Evolutionary conservation across 2,797 vertebrate genomes (phyloP).

Genomic region (Phalanger gymnotis): DNA sequence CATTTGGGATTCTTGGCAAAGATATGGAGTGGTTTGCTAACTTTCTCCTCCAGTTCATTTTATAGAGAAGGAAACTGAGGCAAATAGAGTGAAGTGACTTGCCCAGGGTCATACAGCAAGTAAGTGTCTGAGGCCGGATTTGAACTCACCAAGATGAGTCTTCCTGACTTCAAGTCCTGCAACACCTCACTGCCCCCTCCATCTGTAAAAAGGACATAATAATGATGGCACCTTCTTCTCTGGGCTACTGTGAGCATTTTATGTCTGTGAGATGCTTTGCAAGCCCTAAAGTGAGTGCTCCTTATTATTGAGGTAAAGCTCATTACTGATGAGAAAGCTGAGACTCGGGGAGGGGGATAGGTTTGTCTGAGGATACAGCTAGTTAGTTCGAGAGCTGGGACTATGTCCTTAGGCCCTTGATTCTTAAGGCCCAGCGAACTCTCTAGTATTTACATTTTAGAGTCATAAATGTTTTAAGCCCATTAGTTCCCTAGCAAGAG

Average conservation of each 20-base stretch:
- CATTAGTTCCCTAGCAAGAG: not conserved
- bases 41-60: not conserved
- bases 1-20: not conserved
- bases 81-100: not conserved
- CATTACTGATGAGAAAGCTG: not conserved
- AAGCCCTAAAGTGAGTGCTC: not conserved
- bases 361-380: not conserved
- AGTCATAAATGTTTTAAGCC: not conserved
- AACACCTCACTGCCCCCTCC: not conserved
- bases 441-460: not conserved
- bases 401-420: not conserved
- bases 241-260: not conserved
- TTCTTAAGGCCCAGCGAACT: not conserved
- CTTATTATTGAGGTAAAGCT: not conserved
- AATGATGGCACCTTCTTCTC: not conserved
- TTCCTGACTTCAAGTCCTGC: not conserved
- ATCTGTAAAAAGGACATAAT: not conserved
- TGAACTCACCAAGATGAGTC: not conserved
- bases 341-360: not conserved
- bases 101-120: not conserved
- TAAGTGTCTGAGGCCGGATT: not conserved
- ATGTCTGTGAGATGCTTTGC: not conserved
- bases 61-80: not conserved
- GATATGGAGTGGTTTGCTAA: not conserved
- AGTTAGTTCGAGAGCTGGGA: not conserved